These are phyloP conservation scores for Platysternon megacephalum DNA, from an alignment of 2,113 vertebrate species.

Conservation along the genomic window DNA sequence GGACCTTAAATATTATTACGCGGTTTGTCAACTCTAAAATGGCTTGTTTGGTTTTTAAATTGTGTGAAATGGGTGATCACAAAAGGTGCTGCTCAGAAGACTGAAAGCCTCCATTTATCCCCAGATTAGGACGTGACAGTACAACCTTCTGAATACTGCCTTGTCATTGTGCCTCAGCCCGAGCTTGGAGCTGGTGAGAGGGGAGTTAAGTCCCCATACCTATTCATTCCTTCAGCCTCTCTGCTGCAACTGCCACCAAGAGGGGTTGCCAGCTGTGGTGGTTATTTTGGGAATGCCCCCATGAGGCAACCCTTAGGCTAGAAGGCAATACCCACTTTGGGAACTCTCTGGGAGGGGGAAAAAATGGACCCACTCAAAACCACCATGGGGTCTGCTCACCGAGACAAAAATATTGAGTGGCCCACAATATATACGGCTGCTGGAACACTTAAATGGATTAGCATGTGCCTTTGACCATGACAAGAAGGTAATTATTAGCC, in stretches of 20 bases:
- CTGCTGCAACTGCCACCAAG: not conserved
- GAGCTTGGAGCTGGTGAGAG: not conserved
- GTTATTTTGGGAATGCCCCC: not conserved
- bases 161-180: rapidly evolving
- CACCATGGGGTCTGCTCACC: not conserved
- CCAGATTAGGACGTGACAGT: not conserved
- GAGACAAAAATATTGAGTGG: not conserved
- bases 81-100: not conserved
- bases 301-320: not conserved
- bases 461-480: not conserved
- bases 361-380: rapidly evolving
- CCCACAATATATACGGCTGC: not conserved
- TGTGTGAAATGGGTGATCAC: not conserved
- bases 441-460: not conserved
- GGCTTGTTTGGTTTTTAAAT: not conserved
- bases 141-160: not conserved
- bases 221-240: not conserved
- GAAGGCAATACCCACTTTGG: not conserved
- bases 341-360: not conserved
- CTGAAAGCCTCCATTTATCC: not conserved
- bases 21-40: slow-evolving; percentile 10
- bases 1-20: not conserved
- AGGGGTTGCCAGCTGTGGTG: rapidly evolving
- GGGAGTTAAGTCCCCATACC: not conserved
- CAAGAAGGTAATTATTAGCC: not conserved